phyloP scores from a whole-genome alignment of 37 sponge, comb jelly and placozoan genomes.

The Spongilla lacustris region DNA sequence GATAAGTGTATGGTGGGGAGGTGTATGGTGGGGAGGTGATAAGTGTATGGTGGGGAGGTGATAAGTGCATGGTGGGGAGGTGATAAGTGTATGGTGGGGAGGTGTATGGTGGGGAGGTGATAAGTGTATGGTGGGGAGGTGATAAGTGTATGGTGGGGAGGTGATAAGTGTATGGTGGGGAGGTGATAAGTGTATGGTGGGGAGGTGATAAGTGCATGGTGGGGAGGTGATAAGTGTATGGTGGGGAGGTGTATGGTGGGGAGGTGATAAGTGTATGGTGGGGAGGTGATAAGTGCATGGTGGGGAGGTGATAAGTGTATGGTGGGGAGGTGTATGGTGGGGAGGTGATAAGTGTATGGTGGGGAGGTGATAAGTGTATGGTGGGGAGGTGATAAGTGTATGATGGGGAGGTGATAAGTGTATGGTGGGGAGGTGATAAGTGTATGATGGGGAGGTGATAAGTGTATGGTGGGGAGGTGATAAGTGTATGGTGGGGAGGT shows the following conservation, averaged over 20 bases:
- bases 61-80: neutral
- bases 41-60: too few relatives aligned
- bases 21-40: neutral
- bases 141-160: too few relatives aligned
- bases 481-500: neutral
- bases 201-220: neutral
- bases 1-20: neutral
- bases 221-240: neutral
- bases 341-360: neutral
- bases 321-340: neutral
- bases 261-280: neutral
- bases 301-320: neutral
- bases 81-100: neutral
- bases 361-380: neutral
- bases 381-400: neutral
- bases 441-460: neutral
- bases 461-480: neutral
- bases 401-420: neutral
- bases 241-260: neutral
- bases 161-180: neutral
- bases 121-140: too few relatives aligned
- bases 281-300: too few relatives aligned
- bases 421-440: neutral
- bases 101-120: neutral
- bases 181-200: neutral